Evolutionary conservation across 2,888 invertebrate genomes (phyloP).

Genomic region (Lordiphosa andalusiaca): DNA sequence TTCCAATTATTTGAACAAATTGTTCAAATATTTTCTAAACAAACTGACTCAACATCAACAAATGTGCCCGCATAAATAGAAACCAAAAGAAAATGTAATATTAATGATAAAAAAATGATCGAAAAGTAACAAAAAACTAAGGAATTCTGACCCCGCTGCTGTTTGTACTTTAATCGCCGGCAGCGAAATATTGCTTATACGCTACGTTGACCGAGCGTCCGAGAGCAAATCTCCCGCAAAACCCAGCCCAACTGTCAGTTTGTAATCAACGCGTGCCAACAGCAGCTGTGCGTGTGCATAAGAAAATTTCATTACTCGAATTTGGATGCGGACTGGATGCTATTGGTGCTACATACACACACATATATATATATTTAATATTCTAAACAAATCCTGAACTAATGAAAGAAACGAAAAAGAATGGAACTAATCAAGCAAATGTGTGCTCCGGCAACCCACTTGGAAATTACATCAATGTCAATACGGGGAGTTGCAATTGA

Average conservation of each 20-base stretch:
- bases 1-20: constrained; percentile 27
- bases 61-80: constrained; percentile 42
- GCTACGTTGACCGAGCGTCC: constrained; percentile 42
- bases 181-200: constrained; percentile 58
- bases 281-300: constrained; percentile 48
- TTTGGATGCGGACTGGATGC: constrained; percentile 1
- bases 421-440: constrained; percentile 11
- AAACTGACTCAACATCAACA: constrained; percentile 22
- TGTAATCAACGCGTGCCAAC: constrained; percentile 52
- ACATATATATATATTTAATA: constrained; percentile 10
- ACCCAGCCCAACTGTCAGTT: constrained; percentile 51
- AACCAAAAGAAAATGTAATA: constrained; percentile 32
- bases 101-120: constrained; percentile 31
- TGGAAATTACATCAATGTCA: constrained; percentile 2
- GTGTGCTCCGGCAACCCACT: constrained; percentile 2
- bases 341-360: background rate
- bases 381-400: constrained; percentile 9
- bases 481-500: no score
- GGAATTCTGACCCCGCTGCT: constrained; percentile 31
- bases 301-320: constrained; percentile 18
- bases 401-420: constrained; percentile 11
- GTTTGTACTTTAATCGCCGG: constrained; percentile 63
- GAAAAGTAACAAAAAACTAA: constrained; percentile 42
- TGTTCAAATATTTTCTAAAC: constrained; percentile 39
- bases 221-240: constrained; percentile 21